Conservation (phyloP, 2,113 vertebrate species). For the Dolichotis patagonum region DNA sequence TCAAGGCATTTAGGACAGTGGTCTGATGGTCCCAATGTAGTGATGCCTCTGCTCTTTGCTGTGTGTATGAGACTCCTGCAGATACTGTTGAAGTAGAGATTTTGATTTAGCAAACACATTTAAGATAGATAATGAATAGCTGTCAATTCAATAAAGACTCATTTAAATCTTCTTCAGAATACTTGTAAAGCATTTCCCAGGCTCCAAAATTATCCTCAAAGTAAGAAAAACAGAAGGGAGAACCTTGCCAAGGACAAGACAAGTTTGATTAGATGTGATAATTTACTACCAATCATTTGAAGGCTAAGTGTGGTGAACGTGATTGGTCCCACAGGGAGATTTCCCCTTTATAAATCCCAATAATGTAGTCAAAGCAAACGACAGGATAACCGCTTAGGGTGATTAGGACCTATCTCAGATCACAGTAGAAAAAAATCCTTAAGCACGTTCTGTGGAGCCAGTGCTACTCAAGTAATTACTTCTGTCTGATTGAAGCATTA, state of each 20-base stretch:
- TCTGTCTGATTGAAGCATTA: not conserved
- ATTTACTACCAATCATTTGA: not conserved
- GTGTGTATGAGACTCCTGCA: not conserved
- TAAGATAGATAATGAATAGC: not conserved
- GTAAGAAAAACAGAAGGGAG: slow-evolving; percentile 27
- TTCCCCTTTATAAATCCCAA: not conserved
- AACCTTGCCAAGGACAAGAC: not conserved
- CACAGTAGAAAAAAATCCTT: not conserved
- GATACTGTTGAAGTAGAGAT: not conserved
- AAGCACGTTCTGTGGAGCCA: not conserved
- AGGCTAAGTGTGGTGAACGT: not conserved
- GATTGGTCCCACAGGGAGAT: not conserved
- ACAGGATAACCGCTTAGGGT: not conserved
- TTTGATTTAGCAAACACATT: not conserved
- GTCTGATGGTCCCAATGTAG: not conserved
- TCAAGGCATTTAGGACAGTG: not conserved
- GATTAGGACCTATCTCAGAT: not conserved
- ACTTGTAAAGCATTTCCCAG: not conserved
- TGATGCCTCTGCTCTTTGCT: not conserved
- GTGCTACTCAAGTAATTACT: not conserved
- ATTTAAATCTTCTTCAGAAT: slow-evolving; percentile 11
- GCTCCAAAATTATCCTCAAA: not conserved
- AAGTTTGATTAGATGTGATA: not conserved
- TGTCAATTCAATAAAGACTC: not conserved
- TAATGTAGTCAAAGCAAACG: not conserved